phyloP scores from a whole-genome alignment of 1,140 invertebrate genomes.

The Cydia amplana region DNA sequence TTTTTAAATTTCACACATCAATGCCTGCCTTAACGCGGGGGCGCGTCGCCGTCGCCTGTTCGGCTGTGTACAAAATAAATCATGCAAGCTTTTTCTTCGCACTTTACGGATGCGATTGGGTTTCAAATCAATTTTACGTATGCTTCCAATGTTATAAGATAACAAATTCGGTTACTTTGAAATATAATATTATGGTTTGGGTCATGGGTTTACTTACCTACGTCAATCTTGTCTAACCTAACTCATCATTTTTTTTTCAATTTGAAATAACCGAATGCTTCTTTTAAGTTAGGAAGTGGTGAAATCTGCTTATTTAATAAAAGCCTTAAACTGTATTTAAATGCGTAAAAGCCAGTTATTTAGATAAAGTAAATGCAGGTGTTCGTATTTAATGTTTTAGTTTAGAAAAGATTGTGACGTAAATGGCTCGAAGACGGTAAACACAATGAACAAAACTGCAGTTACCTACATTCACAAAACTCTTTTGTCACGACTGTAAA shows the following conservation, averaged over 20 bases:
- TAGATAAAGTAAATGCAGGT: no score
- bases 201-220: neutral
- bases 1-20: slow-evolving; percentile 75
- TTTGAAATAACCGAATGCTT: no score
- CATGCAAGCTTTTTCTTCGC: slow-evolving; percentile 17
- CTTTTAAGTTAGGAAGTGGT: no score
- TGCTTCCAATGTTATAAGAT: neutral
- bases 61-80: slow-evolving; percentile 27
- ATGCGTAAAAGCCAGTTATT: no score
- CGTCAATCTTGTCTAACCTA: no score
- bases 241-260: no score
- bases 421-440: neutral
- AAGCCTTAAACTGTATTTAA: no score
- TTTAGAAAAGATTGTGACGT: neutral
- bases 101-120: slow-evolving; percentile 31
- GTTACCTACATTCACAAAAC: neutral
- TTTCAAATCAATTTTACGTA: slow-evolving; percentile 1
- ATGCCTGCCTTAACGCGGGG: slow-evolving; percentile 55
- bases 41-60: slow-evolving; percentile 3
- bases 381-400: no score
- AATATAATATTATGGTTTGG: neutral
- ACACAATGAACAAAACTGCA: neutral
- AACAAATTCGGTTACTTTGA: neutral
- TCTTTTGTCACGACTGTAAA: neutral
- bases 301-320: no score